Evolutionary conservation across 30 jellyfish, hydroid and myxozoan genomes (phyloP).

Genomic region (Pelagia noctiluca): DNA sequence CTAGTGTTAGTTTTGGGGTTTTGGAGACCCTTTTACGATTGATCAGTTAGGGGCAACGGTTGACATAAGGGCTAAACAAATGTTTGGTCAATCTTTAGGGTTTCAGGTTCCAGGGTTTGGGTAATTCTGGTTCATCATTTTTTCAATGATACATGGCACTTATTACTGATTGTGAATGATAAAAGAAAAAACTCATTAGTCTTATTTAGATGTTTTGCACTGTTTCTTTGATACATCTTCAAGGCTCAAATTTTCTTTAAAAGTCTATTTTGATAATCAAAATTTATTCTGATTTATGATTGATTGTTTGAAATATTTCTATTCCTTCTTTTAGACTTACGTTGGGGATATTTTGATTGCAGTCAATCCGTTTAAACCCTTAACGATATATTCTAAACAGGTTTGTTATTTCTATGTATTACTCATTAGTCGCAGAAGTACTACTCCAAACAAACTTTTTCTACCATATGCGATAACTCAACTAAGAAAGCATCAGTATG

Average conservation of each 20-base stretch:
- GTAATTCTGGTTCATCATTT: too few species aligned
- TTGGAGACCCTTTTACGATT: too few species aligned
- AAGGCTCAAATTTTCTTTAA: background rate
- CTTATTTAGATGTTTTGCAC: background rate
- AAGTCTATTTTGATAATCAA: background rate
- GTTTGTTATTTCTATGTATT: slow-evolving; percentile 13
- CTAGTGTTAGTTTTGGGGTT: too few species aligned
- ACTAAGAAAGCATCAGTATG: too few species aligned
- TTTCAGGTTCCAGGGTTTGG: too few species aligned
- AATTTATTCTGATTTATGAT: background rate
- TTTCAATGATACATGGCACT: background rate
- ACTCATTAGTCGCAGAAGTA: too few species aligned
- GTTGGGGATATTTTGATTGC: slow-evolving; percentile 76
- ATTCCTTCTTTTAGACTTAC: slow-evolving; percentile 35
- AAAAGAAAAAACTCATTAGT: background rate
- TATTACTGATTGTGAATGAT: background rate
- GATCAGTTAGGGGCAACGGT: too few species aligned
- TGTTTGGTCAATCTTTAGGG: too few species aligned
- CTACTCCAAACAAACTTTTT: too few species aligned
- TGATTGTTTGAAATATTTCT: background rate
- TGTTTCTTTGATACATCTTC: background rate
- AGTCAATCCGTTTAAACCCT: slow-evolving; percentile 61
- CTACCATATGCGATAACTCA: too few species aligned
- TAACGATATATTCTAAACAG: slow-evolving; percentile 52
- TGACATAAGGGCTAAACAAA: too few species aligned